Evolutionary conservation across 2,113 vertebrate species (phyloP), one percentile per base, ranked within the genome.

Genomic region (Tenebrosternarchus preto): DNA sequence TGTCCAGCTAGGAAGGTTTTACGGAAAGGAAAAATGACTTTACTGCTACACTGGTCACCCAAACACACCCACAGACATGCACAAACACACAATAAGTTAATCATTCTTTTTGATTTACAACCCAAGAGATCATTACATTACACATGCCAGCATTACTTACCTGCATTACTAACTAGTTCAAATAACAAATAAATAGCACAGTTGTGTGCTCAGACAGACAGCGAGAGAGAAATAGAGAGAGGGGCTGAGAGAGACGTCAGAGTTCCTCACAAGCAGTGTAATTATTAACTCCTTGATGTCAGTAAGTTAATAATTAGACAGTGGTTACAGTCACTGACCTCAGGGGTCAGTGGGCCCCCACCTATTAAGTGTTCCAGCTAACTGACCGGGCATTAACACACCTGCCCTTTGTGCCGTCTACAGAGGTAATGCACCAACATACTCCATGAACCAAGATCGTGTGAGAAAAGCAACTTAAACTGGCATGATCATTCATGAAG

Each of bases 391-490:
- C 67, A 76, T 76, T 81, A 17, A 12, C 20, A 31, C 66, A 50
- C 27, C 82, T 83, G 83, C 68, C 72, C 66, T 72, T 5, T 77
- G 69, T 8, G 24, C 24, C 8, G 39, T 33, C 43, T 17, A 9
- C 25, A 22, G 46, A 71, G 77, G 15, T 31, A 19, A 50, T 60
- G 78, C 31, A 5, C 29, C 76, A 9, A 79, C 81, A 85, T 78
- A 76, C 76, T 36, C 76, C 76, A 70, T 59, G 12, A 33, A 5
- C 80, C 80, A 24, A 56, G 83, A 82, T 83, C 82, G 88, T 83
- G 85, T 86, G 86, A 86, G 64, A n/a, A 56, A 75, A 46, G 73
- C 73, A n/a, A 81, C 85, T 79, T 73, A 5, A 50, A 80, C 39
- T 73, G 19, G 20, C 33, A 22, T 43, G 73, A 31, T 59, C 43